Percentiles rank a stretch among this genome's conserved stretches.
Conservation (phyloP, 2,113 vertebrate species). For the Poicephalus gulielmi region DNA sequence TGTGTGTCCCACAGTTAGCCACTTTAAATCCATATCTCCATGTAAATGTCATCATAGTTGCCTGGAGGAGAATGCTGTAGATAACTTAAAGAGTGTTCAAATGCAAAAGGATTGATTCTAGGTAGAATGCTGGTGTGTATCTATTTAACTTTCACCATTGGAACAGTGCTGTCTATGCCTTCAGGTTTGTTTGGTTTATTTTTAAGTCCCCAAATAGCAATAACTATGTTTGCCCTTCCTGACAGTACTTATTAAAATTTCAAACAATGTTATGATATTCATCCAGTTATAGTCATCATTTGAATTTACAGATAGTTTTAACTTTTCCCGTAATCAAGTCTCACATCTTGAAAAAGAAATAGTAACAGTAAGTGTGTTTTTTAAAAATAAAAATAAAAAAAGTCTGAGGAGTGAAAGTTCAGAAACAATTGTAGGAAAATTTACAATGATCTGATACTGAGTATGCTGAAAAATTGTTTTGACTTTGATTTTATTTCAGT, state of each 20-base stretch:
- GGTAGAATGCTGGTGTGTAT: background rate
- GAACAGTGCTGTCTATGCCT: constrained; percentile 45
- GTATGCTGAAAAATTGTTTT: background rate
- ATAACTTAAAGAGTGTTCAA: constrained; percentile 63
- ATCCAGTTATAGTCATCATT: constrained; percentile 58
- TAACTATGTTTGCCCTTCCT: constrained; percentile 69
- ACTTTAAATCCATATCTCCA: constrained; percentile 65
- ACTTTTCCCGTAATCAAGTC: background rate
- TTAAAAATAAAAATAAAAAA: background rate
- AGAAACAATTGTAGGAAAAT: background rate
- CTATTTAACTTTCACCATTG: background rate
- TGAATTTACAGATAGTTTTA: constrained; percentile 32
- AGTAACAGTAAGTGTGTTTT: background rate
- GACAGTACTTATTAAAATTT: constrained; percentile 53
- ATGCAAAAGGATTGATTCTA: background rate
- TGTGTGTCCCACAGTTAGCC: constrained; percentile 81
- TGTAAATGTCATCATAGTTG: constrained; percentile 58
- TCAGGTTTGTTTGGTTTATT: constrained; percentile 26
- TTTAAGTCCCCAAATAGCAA: constrained; percentile 71
- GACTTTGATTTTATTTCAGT: constrained; percentile 10
- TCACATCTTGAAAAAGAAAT: constrained; percentile 29
- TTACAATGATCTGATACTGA: background rate
- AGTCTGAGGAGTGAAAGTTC: background rate
- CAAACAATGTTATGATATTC: constrained; percentile 45
- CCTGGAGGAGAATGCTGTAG: constrained; percentile 60